A percentile compares a stretch with the other conserved stretches of the same genome.
Conservation (phyloP, 2,797 vertebrate genomes). For the Coreius guichenoti region DNA sequence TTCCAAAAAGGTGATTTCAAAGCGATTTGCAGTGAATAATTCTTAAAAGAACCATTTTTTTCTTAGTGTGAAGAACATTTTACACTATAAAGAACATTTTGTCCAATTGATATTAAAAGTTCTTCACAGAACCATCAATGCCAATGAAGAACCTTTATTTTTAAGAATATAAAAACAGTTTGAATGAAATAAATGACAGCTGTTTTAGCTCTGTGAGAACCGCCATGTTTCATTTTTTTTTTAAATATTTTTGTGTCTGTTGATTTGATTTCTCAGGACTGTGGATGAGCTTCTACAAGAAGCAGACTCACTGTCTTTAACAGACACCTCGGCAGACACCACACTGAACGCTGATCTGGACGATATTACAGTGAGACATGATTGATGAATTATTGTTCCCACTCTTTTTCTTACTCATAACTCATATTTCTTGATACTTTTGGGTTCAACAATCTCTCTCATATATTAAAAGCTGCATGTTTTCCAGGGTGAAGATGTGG, state of each 20-base stretch:
- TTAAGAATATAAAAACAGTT: not conserved
- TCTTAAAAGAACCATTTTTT: not conserved
- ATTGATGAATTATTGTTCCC: not conserved
- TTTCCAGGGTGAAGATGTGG: conserved; percentile 66
- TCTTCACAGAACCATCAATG: not conserved
- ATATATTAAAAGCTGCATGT: conserved; percentile 20
- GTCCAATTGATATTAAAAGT: not conserved
- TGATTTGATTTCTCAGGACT: conserved; percentile 64
- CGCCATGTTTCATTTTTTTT: conserved; percentile 1
- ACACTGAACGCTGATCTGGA: conserved; percentile 64
- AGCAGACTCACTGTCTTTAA: conserved; percentile 63
- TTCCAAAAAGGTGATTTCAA: not conserved
- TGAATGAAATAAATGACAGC: not conserved
- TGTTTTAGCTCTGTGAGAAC: conserved; percentile 13
- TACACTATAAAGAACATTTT: not conserved
- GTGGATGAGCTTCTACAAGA: conserved; percentile 75
- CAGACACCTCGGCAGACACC: conserved; percentile 60
- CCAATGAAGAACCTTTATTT: conserved; percentile 2
- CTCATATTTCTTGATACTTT: not conserved
- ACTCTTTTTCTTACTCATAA: not conserved
- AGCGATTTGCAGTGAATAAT: not conserved
- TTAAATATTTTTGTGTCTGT: conserved; percentile 43
- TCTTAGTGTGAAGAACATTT: not conserved
- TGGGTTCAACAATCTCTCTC: conserved; percentile 15
- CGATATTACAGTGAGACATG: conserved; percentile 70